phyloP scores from a whole-genome alignment of 2,888 invertebrate species.

The Craniophora ligustri region DNA sequence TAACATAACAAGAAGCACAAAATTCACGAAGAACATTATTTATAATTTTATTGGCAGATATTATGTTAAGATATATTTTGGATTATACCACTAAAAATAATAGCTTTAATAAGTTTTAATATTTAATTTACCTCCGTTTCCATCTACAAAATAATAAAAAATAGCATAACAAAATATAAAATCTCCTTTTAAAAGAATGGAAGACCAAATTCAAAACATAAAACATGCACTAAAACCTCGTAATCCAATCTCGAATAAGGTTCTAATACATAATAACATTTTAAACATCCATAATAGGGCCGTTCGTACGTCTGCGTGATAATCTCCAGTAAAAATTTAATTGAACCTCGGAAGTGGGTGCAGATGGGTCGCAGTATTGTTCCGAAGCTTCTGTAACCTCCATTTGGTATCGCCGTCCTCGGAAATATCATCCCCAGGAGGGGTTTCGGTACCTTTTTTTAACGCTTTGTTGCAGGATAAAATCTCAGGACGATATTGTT shows the following conservation, averaged over 20 bases:
- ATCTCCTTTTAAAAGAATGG: neutral
- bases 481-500: constrained; percentile 49
- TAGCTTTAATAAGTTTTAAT: too few species aligned
- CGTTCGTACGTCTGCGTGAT: constrained; percentile 79
- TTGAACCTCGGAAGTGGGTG: constrained; percentile 82
- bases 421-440: constrained; percentile 69
- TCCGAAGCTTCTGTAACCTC: constrained; percentile 58
- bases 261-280: constrained; percentile 35
- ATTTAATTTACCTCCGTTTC: too few species aligned
- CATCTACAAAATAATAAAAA: too few species aligned
- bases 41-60: too few species aligned
- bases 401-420: constrained; percentile 52
- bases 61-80: too few species aligned
- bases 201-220: constrained; percentile 20
- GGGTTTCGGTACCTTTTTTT: constrained; percentile 62
- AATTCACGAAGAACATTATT: too few species aligned
- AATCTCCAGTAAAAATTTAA: constrained; percentile 88
- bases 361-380: constrained; percentile 81
- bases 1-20: too few species aligned
- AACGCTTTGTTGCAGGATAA: constrained; percentile 52
- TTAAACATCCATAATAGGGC: constrained; percentile 52
- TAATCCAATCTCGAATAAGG: constrained; percentile 34
- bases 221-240: constrained; percentile 7
- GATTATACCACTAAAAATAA: too few species aligned
- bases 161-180: neutral